Evolutionary conservation across 2,113 vertebrate species (phyloP), one percentile per base, ranked within the genome.

Genomic region (Tiliqua scincoides): DNA sequence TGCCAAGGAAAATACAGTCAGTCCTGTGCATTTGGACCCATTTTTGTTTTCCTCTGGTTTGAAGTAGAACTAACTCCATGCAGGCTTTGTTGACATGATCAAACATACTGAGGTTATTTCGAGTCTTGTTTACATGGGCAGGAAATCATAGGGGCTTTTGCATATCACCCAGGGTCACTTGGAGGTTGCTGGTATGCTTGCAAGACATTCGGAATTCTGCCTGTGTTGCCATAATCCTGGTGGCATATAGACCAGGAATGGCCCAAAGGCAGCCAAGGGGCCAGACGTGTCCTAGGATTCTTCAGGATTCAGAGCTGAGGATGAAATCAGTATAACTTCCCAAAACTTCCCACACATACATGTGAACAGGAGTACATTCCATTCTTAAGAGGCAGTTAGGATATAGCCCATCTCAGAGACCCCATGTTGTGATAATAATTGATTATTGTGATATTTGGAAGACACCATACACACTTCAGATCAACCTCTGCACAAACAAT

Each of bases 41-140:
- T 65, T 57, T 84, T 40, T 79, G 35, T 79, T 86, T 80, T 81
- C 70, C 70, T 80, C 59, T 65, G 40, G 70, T 65, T 35, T 63
- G 57, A 81, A 86, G 78, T 78, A 81, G 40, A 86, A 86, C 70
- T 81, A 81, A 81, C 61, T 86, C 79, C n/a, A 30, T 37, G 18
- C 71, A 80, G 78, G 59, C 40, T 37, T 74, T 86, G 59, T 86
- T 81, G 81, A 74, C n/a, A 62, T 18, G 57, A 63, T 48, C 78
- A 30, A 52, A 57, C 40, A 74, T 63, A 9, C 7, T 32, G n/a
- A 30, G 77, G 57, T 74, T 86, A 73, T 86, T 86, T 62, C 12
- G 32, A 32, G 57, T 74, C 57, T 62, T 52, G 79, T 15, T 62
- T 48, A n/a, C 18, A 63, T 23, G 40, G 78, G 35, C 73, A 65